These are phyloP conservation scores for Petrolisthes cinctipes DNA, from an alignment of 2,888 invertebrate genomes.

Conservation along the genomic window DNA sequence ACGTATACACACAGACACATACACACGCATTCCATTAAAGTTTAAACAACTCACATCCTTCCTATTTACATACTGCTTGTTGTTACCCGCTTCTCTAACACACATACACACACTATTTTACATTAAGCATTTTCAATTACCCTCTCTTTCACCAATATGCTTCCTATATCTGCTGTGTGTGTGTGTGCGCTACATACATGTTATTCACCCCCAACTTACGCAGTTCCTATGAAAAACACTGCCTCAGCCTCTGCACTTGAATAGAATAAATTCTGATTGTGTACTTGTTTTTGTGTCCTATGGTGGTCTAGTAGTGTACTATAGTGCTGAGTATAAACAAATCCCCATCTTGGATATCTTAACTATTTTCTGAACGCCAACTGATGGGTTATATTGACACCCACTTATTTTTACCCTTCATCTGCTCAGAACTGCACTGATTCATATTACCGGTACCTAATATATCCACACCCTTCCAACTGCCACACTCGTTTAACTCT, in stretches of 20 bases:
- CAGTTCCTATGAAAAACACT: neutral
- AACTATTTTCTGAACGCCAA: too few relatives aligned
- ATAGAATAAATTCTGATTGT: neutral
- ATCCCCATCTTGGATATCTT: too few relatives aligned
- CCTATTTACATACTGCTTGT: neutral
- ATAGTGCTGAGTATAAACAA: too few relatives aligned
- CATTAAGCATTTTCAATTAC: neutral
- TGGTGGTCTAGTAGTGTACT: too few relatives aligned
- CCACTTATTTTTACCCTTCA: too few relatives aligned
- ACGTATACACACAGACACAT: slow-evolving; percentile 6
- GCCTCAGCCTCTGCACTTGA: neutral
- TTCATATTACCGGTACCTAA: too few relatives aligned
- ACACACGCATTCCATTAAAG: neutral
- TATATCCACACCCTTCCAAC: too few relatives aligned
- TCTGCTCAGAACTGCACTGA: too few relatives aligned
- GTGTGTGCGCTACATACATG: neutral
- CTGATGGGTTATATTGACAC: too few relatives aligned
- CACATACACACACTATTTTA: neutral
- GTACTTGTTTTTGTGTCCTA: too few relatives aligned
- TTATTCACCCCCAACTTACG: neutral
- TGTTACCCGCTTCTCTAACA: neutral
- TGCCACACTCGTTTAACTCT: too few relatives aligned
- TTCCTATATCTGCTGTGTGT: neutral
- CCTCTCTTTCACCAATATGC: slow-evolving; percentile 2
- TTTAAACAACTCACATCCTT: neutral